Evolutionary conservation across 92 coral and sea anemone genomes (phyloP), one percentile per base, ranked within the genome.

Genomic region (Umimayanthus kanabou): DNA sequence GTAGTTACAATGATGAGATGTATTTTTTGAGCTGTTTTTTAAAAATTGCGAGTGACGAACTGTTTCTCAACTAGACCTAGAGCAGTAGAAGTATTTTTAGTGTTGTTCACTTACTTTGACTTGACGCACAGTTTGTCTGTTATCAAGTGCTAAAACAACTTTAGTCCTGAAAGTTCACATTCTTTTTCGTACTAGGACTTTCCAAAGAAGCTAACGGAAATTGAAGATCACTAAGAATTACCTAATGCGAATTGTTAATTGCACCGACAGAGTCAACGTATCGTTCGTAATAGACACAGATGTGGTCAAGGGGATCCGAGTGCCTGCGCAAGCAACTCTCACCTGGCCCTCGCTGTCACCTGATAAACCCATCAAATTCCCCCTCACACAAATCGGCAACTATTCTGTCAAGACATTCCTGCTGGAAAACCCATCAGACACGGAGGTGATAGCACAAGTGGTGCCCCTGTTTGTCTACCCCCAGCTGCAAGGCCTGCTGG

Each of bases 301-400:
- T 85, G 88, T 96, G 20, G 97, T 96, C 13, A 93, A 95, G 64
- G 95, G 97, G 57, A 85, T 97, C 45, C 86, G 82, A 66, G 90
- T 94, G 11, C 92, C 94, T 20, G 93, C 92, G 30, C 91, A 88
- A 82, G 96, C 98, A 25, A 87, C 94, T 15, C 90, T 97, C 66
- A 90, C 92, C 28, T 97, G 99, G 99, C 99, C 99, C 0, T 93
- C 98, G 1, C 76, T 97, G 87, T 91, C 98, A 22, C 94, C 98
- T 18, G 99, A 92, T 81, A 94, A 96, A 88, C 99, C 99, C 14
- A 90, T 97, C 90, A 93, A 94, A 86, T 97, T 97, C 80, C 99
- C 99, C 20, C 91, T 97, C 4, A 97, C 99, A 5, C 99, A 97
- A 43, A 88, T 97, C 76, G 99, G 99, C 8, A 97, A 97, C 70